Evolutionary conservation across 2,113 vertebrate genomes (phyloP).

Genomic region (Cyprinodon tularosa): DNA sequence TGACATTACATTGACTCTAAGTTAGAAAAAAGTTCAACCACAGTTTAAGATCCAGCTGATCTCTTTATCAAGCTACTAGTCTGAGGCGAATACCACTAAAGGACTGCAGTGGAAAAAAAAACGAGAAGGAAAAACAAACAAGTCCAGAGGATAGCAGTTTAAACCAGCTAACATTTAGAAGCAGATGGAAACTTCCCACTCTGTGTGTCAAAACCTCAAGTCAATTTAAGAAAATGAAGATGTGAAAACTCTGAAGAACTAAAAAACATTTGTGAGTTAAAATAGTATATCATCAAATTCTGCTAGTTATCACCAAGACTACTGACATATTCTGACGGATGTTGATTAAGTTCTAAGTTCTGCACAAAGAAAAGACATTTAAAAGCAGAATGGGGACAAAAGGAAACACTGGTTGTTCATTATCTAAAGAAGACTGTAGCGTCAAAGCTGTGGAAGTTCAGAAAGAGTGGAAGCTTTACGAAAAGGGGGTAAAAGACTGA

Average conservation of each 20-base stretch:
- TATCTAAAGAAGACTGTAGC: neutral
- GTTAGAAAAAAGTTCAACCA: neutral
- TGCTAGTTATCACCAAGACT: too few species aligned
- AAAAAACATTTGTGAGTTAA: neutral
- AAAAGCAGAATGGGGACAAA: neutral
- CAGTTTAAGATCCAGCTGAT: neutral
- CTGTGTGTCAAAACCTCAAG: neutral
- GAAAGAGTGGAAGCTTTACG: neutral
- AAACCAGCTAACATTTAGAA: constrained; percentile 1
- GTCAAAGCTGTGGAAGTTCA: neutral
- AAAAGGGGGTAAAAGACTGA: neutral
- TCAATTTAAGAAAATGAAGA: neutral
- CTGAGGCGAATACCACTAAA: neutral
- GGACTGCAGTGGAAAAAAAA: constrained; percentile 22
- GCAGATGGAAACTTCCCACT: constrained; percentile 58
- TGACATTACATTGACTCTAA: neutral
- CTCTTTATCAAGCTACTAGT: neutral
- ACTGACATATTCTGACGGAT: too few species aligned
- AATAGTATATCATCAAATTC: neutral
- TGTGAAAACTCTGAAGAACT: neutral
- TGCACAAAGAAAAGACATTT: neutral
- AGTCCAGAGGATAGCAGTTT: neutral
- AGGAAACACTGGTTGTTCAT: neutral
- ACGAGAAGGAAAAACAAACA: constrained; percentile 47
- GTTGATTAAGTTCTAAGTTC: too few species aligned